These are phyloP conservation scores for Linurgus olivaceus DNA, from an alignment of 2,797 vertebrate species.

Conservation along the genomic window DNA sequence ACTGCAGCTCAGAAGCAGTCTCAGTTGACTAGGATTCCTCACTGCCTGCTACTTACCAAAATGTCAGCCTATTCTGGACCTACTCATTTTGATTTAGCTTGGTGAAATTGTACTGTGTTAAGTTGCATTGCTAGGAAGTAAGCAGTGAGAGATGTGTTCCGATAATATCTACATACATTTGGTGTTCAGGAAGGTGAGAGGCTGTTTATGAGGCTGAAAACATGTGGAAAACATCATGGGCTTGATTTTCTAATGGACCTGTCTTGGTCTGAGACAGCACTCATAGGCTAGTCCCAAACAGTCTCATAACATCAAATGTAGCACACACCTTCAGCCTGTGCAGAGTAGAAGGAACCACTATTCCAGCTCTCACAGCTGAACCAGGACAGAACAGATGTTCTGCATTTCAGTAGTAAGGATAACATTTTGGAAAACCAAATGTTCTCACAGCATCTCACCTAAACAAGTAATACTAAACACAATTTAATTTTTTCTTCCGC, in stretches of 20 bases:
- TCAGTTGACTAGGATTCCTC: neutral
- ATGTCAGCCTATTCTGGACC: neutral
- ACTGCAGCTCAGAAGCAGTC: neutral
- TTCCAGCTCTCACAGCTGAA: neutral
- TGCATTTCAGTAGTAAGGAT: neutral
- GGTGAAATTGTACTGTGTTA: neutral
- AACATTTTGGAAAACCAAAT: neutral
- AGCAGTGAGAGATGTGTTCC: neutral
- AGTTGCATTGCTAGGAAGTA: neutral
- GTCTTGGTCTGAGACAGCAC: neutral
- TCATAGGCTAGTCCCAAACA: rapidly evolving
- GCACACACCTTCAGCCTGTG: neutral
- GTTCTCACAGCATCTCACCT: neutral
- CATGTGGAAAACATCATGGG: neutral
- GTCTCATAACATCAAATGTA: neutral
- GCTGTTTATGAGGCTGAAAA: neutral
- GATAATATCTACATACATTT: neutral
- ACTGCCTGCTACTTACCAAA: neutral
- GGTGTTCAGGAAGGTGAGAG: neutral
- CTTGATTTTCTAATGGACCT: neutral
- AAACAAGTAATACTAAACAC: neutral
- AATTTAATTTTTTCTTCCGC: neutral
- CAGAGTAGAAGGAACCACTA: neutral
- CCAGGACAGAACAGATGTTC: neutral
- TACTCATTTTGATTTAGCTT: neutral